Evolutionary conservation across 2,888 invertebrate genomes (phyloP), one percentile per base, ranked within the genome.

Genomic region (Rhyacophila evoluta): DNA sequence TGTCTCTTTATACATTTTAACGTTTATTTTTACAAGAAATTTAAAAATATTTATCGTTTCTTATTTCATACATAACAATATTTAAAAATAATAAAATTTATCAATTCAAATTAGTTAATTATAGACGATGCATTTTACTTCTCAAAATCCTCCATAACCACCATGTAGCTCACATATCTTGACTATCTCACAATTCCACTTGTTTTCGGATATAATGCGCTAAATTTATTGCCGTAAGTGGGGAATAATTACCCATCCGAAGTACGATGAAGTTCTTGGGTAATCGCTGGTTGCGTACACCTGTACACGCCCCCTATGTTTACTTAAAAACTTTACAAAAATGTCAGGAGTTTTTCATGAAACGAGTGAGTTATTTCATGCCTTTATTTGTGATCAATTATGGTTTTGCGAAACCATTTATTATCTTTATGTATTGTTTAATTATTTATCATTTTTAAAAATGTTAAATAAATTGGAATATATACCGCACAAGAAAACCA

Each of bases 191-290:
- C 28, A 72, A 25, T 36, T 33, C 70, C 39, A 38, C 75, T 75
- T 28, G 75, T 33, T 69, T 69, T 27, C 75, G 38, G 69, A 70
- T 75, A 75, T 70, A 75, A 75, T 75, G 36, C 70, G 79, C 67
- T 79, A 38, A 71, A 68, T 79, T 79, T 75, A 79, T 79, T 68
- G 75, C 75, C 38, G 67, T 72, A 75, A 75, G 67, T 72, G 33
- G 71, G 33, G 72, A 72, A 74, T 79, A 79, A 55, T 75, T 78
- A 78, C 55, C 69, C 78, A 75, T 72, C 74, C 33, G n/a, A 15
- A 55, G 19, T 55, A 55, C 55, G 55, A 55, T 19, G 55, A 55
- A 55, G 55, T 55, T 55, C 55, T 25, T 55, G 55, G 25, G 19
- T 55, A 55, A 55, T 55, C 55, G 55, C 15, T 55, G 55, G 55